A percentile compares a stretch with the other conserved stretches of the same genome.
phyloP scores from a whole-genome alignment of 2,113 vertebrate species.

The Sarotherodon lohbergeri region DNA sequence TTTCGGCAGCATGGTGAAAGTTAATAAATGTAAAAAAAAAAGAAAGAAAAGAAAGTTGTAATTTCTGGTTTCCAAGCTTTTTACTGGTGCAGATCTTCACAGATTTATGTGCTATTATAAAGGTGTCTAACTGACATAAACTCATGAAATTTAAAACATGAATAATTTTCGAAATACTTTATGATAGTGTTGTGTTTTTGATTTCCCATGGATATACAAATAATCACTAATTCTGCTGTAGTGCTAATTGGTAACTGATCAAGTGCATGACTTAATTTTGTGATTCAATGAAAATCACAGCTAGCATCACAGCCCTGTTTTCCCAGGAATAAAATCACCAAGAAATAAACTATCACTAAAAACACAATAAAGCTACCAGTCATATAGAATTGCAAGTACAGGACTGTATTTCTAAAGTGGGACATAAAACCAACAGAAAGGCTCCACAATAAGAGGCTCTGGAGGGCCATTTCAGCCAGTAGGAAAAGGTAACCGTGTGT shows the following conservation, averaged over 20 bases:
- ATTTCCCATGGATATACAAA: neutral
- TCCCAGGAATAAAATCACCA: conserved; percentile 7
- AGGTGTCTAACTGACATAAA: neutral
- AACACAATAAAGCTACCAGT: conserved; percentile 42
- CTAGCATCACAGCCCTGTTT: neutral
- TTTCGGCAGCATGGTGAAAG: neutral
- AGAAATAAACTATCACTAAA: conserved; percentile 17
- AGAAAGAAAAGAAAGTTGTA: neutral
- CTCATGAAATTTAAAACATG: neutral
- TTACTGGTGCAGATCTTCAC: neutral
- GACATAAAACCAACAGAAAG: conserved; percentile 51
- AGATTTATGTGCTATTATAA: neutral
- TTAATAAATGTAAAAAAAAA: neutral
- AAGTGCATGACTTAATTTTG: conserved; percentile 4
- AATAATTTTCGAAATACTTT: neutral
- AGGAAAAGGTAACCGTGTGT: conserved; percentile 56
- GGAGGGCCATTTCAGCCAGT: conserved; percentile 49
- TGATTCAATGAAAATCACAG: conserved; percentile 13
- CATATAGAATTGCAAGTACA: conserved; percentile 4
- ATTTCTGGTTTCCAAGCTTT: neutral
- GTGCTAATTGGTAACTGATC: neutral
- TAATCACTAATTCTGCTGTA: neutral
- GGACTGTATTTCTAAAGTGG: conserved; percentile 33
- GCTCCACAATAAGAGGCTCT: conserved; percentile 35
- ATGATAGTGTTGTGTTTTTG: neutral